Evolutionary conservation across 2,113 vertebrate genomes (phyloP).

Genomic region (Tautogolabrus adspersus): DNA sequence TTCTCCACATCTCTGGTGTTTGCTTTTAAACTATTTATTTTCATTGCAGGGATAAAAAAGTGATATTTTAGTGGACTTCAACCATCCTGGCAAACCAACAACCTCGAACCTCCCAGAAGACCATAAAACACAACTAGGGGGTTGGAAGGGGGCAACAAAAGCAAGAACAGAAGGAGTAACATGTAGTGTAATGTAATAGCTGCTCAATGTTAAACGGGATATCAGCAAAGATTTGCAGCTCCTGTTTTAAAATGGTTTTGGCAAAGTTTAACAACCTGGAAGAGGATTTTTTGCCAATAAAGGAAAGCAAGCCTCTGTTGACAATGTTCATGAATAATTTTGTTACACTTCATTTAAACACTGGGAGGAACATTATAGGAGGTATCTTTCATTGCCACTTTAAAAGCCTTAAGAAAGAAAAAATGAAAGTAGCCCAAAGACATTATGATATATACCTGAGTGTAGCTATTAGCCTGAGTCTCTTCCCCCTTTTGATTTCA

Average conservation of each 20-base stretch:
- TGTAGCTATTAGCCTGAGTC: conserved; percentile 47
- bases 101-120: conserved; percentile 56
- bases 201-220: conserved; percentile 39
- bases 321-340: conserved; percentile 71
- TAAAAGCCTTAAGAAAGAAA: conserved; percentile 54
- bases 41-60: conserved; percentile 36
- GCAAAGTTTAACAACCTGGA: conserved; percentile 46
- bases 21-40: background rate
- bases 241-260: conserved; percentile 53
- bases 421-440: conserved; percentile 55
- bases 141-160: conserved; percentile 34
- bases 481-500: conserved; percentile 73
- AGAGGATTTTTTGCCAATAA: conserved; percentile 52
- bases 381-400: conserved; percentile 35
- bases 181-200: conserved; percentile 21
- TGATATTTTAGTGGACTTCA: conserved; percentile 36
- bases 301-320: conserved; percentile 22
- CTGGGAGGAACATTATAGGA: conserved; percentile 22
- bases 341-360: conserved; percentile 62
- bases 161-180: conserved; percentile 44
- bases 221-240: conserved; percentile 48
- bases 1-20: background rate
- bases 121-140: conserved; percentile 49
- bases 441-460: conserved; percentile 65
- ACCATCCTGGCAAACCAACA: conserved; percentile 30